Base-by-base conservation (phyloP, 2,113 vertebrate genomes). In the Daboia siamensis region DNA sequence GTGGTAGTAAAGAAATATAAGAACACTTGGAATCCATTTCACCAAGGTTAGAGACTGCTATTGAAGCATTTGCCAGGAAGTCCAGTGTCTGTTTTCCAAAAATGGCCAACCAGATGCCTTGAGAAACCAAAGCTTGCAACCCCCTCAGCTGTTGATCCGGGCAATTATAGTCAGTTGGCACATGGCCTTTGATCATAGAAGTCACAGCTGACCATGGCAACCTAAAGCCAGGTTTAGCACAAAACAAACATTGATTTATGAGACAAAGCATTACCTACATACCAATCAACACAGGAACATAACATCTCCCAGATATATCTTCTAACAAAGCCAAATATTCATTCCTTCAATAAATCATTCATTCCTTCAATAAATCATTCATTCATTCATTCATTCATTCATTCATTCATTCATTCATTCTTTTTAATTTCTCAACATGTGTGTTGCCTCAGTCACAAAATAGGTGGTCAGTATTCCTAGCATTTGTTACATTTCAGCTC, bases 31-130 rank as follows among this genome's bases (percentile, higher is more conserved):
- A 90, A 59, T 15, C 48, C 2, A 57, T 96, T 46, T 90, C 39
- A 15, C 91, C 92, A 93, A 94, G 56, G 85, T 90, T 91, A 44
- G 7, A 94, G 93, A 90, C 59, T 94, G 55, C 39, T 86, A 44
- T 1, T 9, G 33, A 39, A 80, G 33, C 74, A 80, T 80, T 44
- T 44, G 33, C 17, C 17, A 80, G 33, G 2, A 80, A 44, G 7
- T 21, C 6, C 6, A 21, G 17, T 17, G 39, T 44, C 74, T 21
- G 7, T 17, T 80, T 80, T 80, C 74, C n/a, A 39, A 39, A 80
- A 80, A 80, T 39, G 74, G 33, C 74, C 74, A 39, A 80, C 69
- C 74, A 80, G 74, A 80, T 44, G 74, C 33, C 33, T 80, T 80
- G 33, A 80, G 74, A 39, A 80, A 80, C 33, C 17, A 80, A 80